These are phyloP conservation scores for Aplidium turbinatum DNA, from an alignment of 23 tunicate species.

Conservation along the genomic window DNA sequence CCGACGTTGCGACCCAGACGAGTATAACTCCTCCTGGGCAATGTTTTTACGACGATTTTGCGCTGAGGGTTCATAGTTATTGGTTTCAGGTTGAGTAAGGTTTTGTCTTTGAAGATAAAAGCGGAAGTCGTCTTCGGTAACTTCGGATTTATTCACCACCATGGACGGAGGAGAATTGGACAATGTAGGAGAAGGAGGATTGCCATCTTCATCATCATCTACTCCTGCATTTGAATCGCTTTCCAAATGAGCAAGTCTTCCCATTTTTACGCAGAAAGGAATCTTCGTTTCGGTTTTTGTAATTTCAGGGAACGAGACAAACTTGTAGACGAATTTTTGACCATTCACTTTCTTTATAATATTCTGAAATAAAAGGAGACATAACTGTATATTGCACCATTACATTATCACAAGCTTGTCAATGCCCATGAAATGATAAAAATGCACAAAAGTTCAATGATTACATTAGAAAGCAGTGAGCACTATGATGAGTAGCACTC, in stretches of 20 bases:
- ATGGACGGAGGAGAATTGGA: slow-evolving; percentile 73
- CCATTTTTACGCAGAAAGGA: slow-evolving; percentile 79
- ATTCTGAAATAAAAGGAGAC: slow-evolving; percentile 58
- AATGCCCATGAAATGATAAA: no score
- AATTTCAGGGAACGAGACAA: slow-evolving; percentile 95
- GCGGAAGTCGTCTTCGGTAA: slow-evolving; percentile 18
- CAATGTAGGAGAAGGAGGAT: slow-evolving; percentile 62
- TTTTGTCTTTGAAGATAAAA: slow-evolving; percentile 13
- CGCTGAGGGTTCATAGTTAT: not conserved
- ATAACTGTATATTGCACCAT: no score
- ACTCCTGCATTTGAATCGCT: slow-evolving; percentile 12
- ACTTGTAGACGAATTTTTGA: slow-evolving; percentile 98
- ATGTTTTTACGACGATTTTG: not conserved
- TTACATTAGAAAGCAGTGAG: no score
- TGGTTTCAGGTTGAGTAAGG: not conserved
- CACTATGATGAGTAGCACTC: no score
- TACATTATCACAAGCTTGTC: no score
- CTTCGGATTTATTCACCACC: slow-evolving; percentile 43
- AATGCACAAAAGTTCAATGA: no score
- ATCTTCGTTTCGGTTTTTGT: slow-evolving; percentile 85
- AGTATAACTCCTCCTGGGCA: not conserved
- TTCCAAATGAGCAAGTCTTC: slow-evolving; percentile 56
- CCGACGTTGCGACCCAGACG: no score
- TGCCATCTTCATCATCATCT: slow-evolving; percentile 67
- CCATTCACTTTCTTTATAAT: slow-evolving; percentile 98